A percentile compares a stretch with the other conserved stretches of the same genome.
phyloP scores from a whole-genome alignment of 2,888 invertebrate species.

The Pocota personata region DNA sequence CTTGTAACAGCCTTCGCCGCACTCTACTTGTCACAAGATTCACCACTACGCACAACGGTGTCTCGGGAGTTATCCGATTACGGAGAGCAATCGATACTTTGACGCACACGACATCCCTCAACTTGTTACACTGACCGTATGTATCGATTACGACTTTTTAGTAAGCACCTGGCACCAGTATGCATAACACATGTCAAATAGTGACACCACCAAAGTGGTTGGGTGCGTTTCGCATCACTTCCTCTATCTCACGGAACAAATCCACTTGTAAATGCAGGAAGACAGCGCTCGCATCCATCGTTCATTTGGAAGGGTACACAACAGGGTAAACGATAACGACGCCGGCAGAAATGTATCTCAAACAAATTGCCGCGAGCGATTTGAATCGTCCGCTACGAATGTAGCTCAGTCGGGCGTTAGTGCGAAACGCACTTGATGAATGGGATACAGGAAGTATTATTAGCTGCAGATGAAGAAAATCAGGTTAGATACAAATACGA shows the following conservation, averaged over 20 bases:
- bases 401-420: slow-evolving; percentile 17
- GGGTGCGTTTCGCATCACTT: slow-evolving; percentile 65
- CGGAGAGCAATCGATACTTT: slow-evolving; percentile 46
- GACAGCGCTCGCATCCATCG: slow-evolving; percentile 57
- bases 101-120: slow-evolving; percentile 46
- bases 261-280: slow-evolving; percentile 67
- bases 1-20: slow-evolving; percentile 2
- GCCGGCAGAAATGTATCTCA: slow-evolving; percentile 34
- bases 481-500: slow-evolving; percentile 11
- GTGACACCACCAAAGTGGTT: slow-evolving; percentile 52
- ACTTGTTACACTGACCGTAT: slow-evolving; percentile 35
- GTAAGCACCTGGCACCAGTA: slow-evolving; percentile 40
- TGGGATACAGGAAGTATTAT: slow-evolving; percentile 57
- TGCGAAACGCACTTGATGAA: slow-evolving; percentile 57
- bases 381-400: slow-evolving; percentile 26
- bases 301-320: slow-evolving; percentile 36
- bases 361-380: slow-evolving; percentile 48
- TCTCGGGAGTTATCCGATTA: slow-evolving; percentile 54
- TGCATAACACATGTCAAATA: slow-evolving; percentile 53
- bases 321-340: neutral
- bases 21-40: slow-evolving; percentile 34
- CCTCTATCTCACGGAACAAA: slow-evolving; percentile 69
- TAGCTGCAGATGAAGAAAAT: slow-evolving; percentile 11
- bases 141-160: slow-evolving; percentile 41
- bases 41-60: neutral